Evolutionary conservation across 2,888 invertebrate species (phyloP), one percentile per base, ranked within the genome.

Genomic region (Toxonevra muliebris): DNA sequence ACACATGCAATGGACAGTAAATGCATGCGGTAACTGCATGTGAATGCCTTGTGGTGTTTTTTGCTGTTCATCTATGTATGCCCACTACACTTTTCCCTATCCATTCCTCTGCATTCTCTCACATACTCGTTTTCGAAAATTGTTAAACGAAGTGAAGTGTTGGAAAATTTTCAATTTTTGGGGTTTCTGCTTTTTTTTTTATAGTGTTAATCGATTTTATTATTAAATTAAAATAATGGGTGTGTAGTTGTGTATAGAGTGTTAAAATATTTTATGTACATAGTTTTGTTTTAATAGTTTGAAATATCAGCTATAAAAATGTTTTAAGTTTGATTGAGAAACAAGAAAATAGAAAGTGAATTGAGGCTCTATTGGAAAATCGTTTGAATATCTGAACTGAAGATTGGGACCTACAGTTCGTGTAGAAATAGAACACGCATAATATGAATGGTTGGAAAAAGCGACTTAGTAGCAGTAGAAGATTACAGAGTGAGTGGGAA

Each of bases 31-130:
- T 70, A 54, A 66, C 69, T 71, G 70, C 61, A 65, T 48, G 54
- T 69, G 70, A 71, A 69, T 70, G 70, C 65, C 65, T 59, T 62
- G 62, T 59, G 65, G 69, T 65, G 53, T 61, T 66, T 61, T 66
- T 52, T 54, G 20, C 48, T 43, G 10, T 19, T 52, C 13, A 12
- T 53, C 9, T 42, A 30, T 42, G 12, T 40, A 40, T n/a, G n/a
- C 17, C 15, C 10, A 53, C 50, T 9, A 3, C 41, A 17, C 10
- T 17, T 15, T 15, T 42, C 8, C 17, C 40, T 4, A 57, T n/a
- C 10, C 17, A 13, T 9, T 8, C 20, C n/a, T 11, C 8, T 15
- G 4, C 1, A 19, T 60, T 17, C 13, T n/a, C 2, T 11, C 50
- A 61, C 45, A 45, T 17, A 59, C 58, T 41, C 57, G 17, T 19